phyloP scores from a whole-genome alignment of 2,113 vertebrate species.

The Lepus americanus region DNA sequence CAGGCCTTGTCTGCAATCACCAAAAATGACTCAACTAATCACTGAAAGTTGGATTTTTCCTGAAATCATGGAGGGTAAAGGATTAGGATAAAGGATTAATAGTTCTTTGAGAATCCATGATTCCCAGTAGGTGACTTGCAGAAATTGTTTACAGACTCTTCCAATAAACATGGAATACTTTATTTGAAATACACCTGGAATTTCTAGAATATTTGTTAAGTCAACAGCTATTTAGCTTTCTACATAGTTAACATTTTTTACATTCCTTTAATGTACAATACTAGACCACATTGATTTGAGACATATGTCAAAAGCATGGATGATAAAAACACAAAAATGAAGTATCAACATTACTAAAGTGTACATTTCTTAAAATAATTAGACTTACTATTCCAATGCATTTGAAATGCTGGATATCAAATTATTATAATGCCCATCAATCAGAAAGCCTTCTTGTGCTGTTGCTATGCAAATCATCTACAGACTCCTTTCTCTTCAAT shows the following conservation, averaged over 20 bases:
- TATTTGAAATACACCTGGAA: background rate
- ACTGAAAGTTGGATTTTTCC: no score
- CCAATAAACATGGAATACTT: background rate
- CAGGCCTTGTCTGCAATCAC: no score
- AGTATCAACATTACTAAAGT: background rate
- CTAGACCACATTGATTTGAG: background rate
- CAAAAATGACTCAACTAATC: no score
- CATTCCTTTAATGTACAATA: background rate
- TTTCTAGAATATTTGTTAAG: background rate
- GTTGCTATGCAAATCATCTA: background rate
- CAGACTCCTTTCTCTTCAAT: background rate
- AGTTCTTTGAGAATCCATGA: no score
- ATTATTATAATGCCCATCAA: background rate
- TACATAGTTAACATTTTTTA: background rate
- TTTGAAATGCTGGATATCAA: background rate
- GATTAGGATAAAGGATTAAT: no score
- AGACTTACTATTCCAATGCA: background rate
- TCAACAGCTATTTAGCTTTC: background rate
- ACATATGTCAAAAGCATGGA: background rate
- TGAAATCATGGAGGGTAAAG: no score
- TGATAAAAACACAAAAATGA: background rate
- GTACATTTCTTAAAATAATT: constrained; percentile 25
- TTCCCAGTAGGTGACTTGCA: no score
- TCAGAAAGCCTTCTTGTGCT: background rate
- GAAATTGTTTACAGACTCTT: background rate